Percentiles rank a stretch among this genome's conserved stretches.
Conservation (phyloP, 2,888 invertebrate genomes). For the Sphinx pinastri region DNA sequence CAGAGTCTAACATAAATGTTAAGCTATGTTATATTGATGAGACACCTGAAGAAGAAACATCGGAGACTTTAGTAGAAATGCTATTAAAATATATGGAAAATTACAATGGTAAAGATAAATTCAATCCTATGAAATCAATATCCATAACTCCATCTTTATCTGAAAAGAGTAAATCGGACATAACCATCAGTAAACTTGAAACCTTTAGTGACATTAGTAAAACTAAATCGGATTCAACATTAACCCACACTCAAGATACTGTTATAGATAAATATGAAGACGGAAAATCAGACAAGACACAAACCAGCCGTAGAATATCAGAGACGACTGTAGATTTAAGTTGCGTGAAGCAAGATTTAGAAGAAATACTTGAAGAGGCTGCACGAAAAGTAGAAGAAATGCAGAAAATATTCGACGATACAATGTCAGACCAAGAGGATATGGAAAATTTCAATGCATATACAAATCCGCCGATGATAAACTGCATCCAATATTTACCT, state of each 20-base stretch:
- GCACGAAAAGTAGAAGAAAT: slow-evolving; percentile 56
- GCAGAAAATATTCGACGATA: slow-evolving; percentile 60
- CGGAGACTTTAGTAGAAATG: slow-evolving; percentile 75
- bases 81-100: slow-evolving; percentile 77
- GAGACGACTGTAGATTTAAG: slow-evolving; percentile 75
- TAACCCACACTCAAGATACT: slow-evolving; percentile 77
- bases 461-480: slow-evolving; percentile 62
- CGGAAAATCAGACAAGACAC: slow-evolving; percentile 47
- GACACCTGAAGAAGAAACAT: slow-evolving; percentile 71
- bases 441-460: slow-evolving; percentile 71
- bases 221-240: slow-evolving; percentile 77
- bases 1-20: slow-evolving; percentile 70
- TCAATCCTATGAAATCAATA: slow-evolving; percentile 53
- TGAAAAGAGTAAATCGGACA: slow-evolving; percentile 77
- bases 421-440: slow-evolving; percentile 76
- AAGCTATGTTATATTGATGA: slow-evolving; percentile 76
- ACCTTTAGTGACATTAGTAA: slow-evolving; percentile 77
- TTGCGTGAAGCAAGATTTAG: slow-evolving; percentile 70
- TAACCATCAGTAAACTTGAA: slow-evolving; percentile 74
- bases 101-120: slow-evolving; percentile 63
- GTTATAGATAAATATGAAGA: slow-evolving; percentile 69
- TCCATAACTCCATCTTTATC: slow-evolving; percentile 71
- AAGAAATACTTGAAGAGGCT: slow-evolving; percentile 70
- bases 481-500: slow-evolving; percentile 58
- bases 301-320: slow-evolving; percentile 65